These are phyloP conservation scores for Montipora sp. DNA, from an alignment of 64 coral and sea anemone species.

Conservation along the genomic window DNA sequence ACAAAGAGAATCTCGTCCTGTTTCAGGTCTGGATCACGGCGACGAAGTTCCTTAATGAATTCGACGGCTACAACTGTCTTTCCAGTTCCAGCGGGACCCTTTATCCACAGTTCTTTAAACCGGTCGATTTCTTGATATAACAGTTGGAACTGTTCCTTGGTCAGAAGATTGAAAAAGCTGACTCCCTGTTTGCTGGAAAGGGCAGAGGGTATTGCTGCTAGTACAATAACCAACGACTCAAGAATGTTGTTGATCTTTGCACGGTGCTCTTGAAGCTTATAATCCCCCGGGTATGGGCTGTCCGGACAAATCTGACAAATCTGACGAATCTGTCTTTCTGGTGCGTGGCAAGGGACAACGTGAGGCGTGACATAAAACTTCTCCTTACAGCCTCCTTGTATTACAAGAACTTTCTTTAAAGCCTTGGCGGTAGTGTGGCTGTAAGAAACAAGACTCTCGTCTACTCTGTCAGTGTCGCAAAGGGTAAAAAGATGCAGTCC, in stretches of 20 bases:
- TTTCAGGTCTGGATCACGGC: background rate
- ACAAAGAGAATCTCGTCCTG: constrained; percentile 26
- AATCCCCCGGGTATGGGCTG: background rate
- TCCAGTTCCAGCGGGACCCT: constrained; percentile 42
- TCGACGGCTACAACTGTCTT: constrained; percentile 42
- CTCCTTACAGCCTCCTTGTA: background rate
- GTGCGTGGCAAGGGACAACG: background rate
- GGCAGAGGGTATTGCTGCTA: constrained; percentile 4
- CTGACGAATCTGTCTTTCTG: background rate
- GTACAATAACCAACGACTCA: constrained; percentile 5
- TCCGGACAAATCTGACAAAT: too few relatives aligned
- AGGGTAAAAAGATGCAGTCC: background rate
- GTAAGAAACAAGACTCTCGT: background rate
- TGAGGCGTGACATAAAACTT: constrained; percentile 32
- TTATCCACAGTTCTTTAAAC: background rate
- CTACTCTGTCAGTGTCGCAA: background rate
- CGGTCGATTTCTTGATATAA: background rate
- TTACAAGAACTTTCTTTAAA: background rate
- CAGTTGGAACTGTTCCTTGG: constrained; percentile 12
- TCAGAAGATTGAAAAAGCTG: constrained; percentile 35
- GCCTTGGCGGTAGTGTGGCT: background rate
- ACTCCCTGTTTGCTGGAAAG: constrained; percentile 20
- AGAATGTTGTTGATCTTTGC: background rate
- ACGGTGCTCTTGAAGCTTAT: background rate
- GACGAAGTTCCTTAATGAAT: constrained; percentile 14